Evolutionary conservation across 2,888 invertebrate species (phyloP), one percentile per base, ranked within the genome.

Genomic region (Caprella mutica): DNA sequence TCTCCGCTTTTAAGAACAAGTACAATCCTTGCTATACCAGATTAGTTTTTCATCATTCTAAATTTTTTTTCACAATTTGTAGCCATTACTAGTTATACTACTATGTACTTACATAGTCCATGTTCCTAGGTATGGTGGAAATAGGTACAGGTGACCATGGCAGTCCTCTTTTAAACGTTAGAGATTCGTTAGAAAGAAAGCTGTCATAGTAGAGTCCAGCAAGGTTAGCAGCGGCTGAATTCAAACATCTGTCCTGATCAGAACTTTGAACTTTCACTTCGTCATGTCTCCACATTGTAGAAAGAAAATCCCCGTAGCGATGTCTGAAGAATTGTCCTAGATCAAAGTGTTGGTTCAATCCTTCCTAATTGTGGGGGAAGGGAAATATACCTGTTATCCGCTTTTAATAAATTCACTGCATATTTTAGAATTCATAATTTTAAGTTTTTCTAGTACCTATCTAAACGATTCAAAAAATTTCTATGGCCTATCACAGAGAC

Each of bases 361-460:
- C 48, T 48, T 48, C 48, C 48, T 48, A 30, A 24, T 24, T 27
- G 24, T n/a, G n/a, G n/a, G n/a, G n/a, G n/a, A n/a, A n/a, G n/a
- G n/a, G n/a, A n/a, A n/a, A n/a, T n/a, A n/a, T n/a, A n/a, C n/a
- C n/a, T n/a, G n/a, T n/a, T n/a, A n/a, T n/a, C n/a, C n/a, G n/a
- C n/a, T n/a, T n/a, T n/a, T n/a, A n/a, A n/a, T n/a, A n/a, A n/a
- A n/a, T n/a, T n/a, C n/a, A n/a, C n/a, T n/a, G n/a, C n/a, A n/a
- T n/a, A n/a, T n/a, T n/a, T n/a, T n/a, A n/a, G n/a, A n/a, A n/a
- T n/a, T n/a, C n/a, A n/a, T n/a, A n/a, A n/a, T n/a, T n/a, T n/a
- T n/a, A n/a, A n/a, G n/a, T n/a, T n/a, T n/a, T n/a, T n/a, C n/a
- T n/a, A n/a, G n/a, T n/a, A n/a, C n/a, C n/a, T n/a, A n/a, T n/a